Conservation (phyloP, 1,140 invertebrate species). For the Brachionus koreanus region DNA sequence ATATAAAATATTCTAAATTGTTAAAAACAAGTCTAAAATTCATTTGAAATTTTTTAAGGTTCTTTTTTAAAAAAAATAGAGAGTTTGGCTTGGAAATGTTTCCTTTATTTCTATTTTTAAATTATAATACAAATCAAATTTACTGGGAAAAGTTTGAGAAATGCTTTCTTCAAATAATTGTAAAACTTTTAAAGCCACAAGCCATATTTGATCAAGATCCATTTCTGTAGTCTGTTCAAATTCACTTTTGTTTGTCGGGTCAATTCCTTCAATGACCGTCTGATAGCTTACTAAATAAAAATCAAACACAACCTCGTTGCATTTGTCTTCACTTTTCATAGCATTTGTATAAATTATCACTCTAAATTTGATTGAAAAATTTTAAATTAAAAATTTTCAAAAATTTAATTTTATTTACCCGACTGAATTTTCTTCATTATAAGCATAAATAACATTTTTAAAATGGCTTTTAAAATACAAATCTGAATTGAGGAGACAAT, state of each 20-base stretch:
- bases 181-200: slow-evolving; percentile 17
- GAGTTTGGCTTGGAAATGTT: no score
- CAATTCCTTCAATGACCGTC: neutral
- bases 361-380: neutral
- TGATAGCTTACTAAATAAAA: slow-evolving; percentile 38
- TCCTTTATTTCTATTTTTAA: no score
- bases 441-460: slow-evolving; percentile 30
- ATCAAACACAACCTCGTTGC: slow-evolving; percentile 24
- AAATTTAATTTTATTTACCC: slow-evolving; percentile 38
- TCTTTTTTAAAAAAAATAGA: no score
- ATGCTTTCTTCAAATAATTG: slow-evolving; percentile 40
- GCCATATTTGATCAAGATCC: slow-evolving; percentile 40
- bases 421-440: slow-evolving; percentile 32
- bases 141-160: slow-evolving; percentile 9
- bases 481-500: slow-evolving; percentile 19
- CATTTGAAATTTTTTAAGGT: no score
- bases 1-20: no score
- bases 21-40: no score
- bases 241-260: neutral
- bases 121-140: neutral
- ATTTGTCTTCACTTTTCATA: neutral
- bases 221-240: slow-evolving; percentile 30
- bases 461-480: slow-evolving; percentile 4
- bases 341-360: neutral
- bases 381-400: neutral